Evolutionary conservation across 2,888 invertebrate species (phyloP).

Genomic region (Andrena chrysosceles): DNA sequence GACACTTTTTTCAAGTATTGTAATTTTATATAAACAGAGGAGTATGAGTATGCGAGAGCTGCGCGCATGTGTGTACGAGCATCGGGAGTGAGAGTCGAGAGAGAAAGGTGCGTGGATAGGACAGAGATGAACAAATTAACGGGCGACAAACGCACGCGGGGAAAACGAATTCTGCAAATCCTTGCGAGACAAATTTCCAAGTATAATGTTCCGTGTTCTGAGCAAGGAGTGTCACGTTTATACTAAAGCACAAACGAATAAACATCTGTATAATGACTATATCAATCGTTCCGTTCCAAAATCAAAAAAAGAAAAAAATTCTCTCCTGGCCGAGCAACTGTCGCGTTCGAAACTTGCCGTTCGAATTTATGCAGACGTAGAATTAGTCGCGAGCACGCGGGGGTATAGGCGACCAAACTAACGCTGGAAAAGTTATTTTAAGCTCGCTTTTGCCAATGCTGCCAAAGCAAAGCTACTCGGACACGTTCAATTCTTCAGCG

Average conservation of each 20-base stretch:
- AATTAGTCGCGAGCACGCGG: slow-evolving; percentile 44
- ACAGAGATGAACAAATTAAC: slow-evolving; percentile 28
- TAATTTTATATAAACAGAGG: slow-evolving; percentile 78
- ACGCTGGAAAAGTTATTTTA: slow-evolving; percentile 47
- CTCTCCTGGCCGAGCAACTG: not conserved
- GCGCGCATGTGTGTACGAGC: slow-evolving; percentile 46
- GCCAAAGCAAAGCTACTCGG: slow-evolving; percentile 42
- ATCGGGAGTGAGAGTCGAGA: slow-evolving; percentile 1
- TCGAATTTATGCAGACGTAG: slow-evolving; percentile 10
- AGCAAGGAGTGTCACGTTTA: slow-evolving; percentile 73
- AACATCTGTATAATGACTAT: slow-evolving; percentile 74
- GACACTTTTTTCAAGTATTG: slow-evolving; percentile 78
- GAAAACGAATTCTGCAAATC: slow-evolving; percentile 4
- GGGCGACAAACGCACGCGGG: slow-evolving; percentile 23
- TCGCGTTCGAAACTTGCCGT: not conserved
- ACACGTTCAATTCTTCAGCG: not conserved
- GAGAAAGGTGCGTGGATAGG: slow-evolving; percentile 12
- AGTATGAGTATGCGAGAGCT: slow-evolving; percentile 48
- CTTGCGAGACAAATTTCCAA: slow-evolving; percentile 48
- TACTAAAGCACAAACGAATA: slow-evolving; percentile 81
- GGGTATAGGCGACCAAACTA: slow-evolving; percentile 41
- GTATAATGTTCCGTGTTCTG: slow-evolving; percentile 67
- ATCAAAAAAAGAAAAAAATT: not conserved
- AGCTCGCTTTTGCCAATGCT: slow-evolving; percentile 52
- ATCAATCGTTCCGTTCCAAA: not conserved